phyloP scores from a whole-genome alignment of 1,140 invertebrate species.

The Reticulitermes speratus region DNA sequence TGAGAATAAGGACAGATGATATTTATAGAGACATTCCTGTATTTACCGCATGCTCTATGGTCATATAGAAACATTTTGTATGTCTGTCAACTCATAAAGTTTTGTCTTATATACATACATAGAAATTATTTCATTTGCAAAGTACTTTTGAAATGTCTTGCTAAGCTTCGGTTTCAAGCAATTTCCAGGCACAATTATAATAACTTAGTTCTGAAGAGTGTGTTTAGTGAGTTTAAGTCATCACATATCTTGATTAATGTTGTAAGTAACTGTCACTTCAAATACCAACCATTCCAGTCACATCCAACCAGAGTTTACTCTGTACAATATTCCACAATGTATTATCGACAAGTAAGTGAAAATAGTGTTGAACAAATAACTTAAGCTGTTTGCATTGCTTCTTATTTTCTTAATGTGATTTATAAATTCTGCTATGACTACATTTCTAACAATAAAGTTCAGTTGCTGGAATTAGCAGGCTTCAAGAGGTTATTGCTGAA shows the following conservation, averaged over 20 bases:
- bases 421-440: too few species aligned
- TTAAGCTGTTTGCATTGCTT: too few species aligned
- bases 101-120: neutral
- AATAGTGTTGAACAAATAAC: too few species aligned
- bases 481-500: too few species aligned
- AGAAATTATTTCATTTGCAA: neutral
- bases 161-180: neutral
- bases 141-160: neutral
- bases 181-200: neutral
- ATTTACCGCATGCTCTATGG: neutral
- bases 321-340: too few species aligned
- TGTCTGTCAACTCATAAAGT: neutral
- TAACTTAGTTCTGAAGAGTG: neutral
- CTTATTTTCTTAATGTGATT: too few species aligned
- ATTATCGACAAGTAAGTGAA: too few species aligned
- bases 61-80: neutral
- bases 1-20: neutral
- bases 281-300: neutral
- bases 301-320: neutral
- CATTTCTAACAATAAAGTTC: too few species aligned
- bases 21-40: neutral
- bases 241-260: neutral
- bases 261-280: neutral
- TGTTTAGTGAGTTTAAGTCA: neutral
- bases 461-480: too few species aligned